phyloP scores from a whole-genome alignment of 2,888 invertebrate genomes.

The Acanthopleura granulata region DNA sequence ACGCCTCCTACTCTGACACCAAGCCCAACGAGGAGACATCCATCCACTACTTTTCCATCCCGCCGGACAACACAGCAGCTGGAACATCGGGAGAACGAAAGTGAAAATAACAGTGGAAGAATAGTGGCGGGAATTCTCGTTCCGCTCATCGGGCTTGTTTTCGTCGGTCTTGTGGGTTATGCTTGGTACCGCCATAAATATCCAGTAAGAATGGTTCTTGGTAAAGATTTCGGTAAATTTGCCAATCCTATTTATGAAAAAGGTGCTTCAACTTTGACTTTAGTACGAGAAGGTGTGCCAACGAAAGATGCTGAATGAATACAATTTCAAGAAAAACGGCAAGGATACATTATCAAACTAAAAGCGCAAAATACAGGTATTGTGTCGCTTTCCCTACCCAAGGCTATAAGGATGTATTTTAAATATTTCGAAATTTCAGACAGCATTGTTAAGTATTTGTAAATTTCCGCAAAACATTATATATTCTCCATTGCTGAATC shows the following conservation, averaged over 20 bases:
- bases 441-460: no score
- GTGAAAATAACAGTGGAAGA: slow-evolving; percentile 25
- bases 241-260: slow-evolving; percentile 49
- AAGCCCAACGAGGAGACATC: neutral
- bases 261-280: slow-evolving; percentile 34
- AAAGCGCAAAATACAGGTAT: neutral
- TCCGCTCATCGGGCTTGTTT: slow-evolving; percentile 30
- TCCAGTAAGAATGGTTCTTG: slow-evolving; percentile 57
- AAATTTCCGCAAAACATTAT: no score
- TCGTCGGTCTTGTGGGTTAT: slow-evolving; percentile 35
- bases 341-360: neutral
- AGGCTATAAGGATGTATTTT: no score
- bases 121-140: slow-evolving; percentile 48
- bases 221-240: slow-evolving; percentile 52
- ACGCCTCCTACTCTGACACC: neutral
- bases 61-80: neutral
- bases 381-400: no score
- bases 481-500: no score
- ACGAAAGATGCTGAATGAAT: neutral
- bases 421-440: no score
- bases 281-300: slow-evolving; percentile 37
- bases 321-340: neutral
- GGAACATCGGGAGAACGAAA: slow-evolving; percentile 4
- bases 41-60: neutral
- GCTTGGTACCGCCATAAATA: slow-evolving; percentile 55